Base-by-base conservation (phyloP, 2,888 invertebrate genomes). In the Pheosia gnoma region DNA sequence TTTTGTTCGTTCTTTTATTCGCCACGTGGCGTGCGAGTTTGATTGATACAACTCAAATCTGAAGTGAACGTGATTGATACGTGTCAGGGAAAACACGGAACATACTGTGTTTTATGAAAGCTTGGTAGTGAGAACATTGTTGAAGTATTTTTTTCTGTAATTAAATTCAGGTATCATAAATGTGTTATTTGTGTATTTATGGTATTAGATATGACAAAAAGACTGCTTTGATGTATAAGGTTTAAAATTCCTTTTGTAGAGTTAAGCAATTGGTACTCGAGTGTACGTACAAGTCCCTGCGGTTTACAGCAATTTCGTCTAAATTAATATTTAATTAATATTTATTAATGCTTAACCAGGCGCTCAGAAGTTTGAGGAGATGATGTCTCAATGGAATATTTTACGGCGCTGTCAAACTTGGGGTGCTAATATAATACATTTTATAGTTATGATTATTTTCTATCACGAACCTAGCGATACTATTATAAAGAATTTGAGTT, bases 281-380 rank as follows among this genome's bases (percentile, higher is more conserved):
- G 63, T 63, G 66, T 58, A 54, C 64, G 56, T 64, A 65, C 59
- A 63, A 61, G 70, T 37, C 59, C 62, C 64, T 58, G 67, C 68
- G 55, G n/a, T 55, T 68, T 69, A 65, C 59, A 38, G 59, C 64
- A 72, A 68, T 71, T 71, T 72, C 63, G 65, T 47, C 37, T 38
- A 57, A 72, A 72, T 75, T 70, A 74, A 71, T 72, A 77, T 72
- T 74, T 68, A 65, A 66, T 25, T 25, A 25, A 62, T 66, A 61
- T 68, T 61, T 54, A 55, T 59, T 62, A 55, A 37, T 58, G 53
- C 45, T 65, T 68, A 60, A 73, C 59, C 61, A 64, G 57, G 60
- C 53, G 53, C 60, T n/a, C 62, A 67, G 56, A 53, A 64, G 54
- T 41, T 39, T 25, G 25, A 25, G 54, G 37, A 45, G 56, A 61